Percentiles rank a stretch among this genome's conserved stretches.
Evolutionary conservation across 30 jellyfish, hydroid and myxozoan species (phyloP).

Genomic region (Pseudorhiza aurosa): DNA sequence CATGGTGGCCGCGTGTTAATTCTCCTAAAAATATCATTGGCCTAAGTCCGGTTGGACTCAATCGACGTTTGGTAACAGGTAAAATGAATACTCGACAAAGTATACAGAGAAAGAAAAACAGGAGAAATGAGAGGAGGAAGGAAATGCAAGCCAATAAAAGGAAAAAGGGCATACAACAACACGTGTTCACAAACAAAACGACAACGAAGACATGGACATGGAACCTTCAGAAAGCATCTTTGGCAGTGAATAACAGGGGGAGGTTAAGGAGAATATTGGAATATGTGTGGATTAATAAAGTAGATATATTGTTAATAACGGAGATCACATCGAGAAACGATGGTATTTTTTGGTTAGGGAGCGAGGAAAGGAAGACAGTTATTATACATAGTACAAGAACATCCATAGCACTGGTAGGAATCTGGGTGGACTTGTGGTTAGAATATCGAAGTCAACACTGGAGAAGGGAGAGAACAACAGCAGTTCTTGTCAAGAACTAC

Average conservation of each 20-base stretch:
- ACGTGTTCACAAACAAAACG: background rate
- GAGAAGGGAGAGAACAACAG: background rate
- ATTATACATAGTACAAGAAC: background rate
- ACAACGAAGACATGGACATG: background rate
- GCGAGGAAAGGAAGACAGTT: constrained; percentile 3
- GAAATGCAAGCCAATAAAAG: no score
- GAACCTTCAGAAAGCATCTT: no score
- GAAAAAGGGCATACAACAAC: background rate
- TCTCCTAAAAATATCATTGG: no score
- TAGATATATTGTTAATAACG: background rate
- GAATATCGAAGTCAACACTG: background rate
- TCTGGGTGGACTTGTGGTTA: background rate
- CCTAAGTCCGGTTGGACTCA: no score
- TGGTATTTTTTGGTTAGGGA: background rate
- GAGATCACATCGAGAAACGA: background rate
- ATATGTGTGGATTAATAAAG: background rate
- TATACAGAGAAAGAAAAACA: no score
- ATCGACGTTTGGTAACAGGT: no score
- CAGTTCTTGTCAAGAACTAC: constrained; percentile 8
- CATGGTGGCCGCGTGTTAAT: no score
- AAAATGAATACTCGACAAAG: no score
- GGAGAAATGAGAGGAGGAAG: no score
- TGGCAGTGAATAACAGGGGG: no score
- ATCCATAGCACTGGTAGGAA: background rate
- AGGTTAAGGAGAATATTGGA: background rate